Base-by-base conservation (phyloP, 2,888 invertebrate species). In the Deilephila porcellus region DNA sequence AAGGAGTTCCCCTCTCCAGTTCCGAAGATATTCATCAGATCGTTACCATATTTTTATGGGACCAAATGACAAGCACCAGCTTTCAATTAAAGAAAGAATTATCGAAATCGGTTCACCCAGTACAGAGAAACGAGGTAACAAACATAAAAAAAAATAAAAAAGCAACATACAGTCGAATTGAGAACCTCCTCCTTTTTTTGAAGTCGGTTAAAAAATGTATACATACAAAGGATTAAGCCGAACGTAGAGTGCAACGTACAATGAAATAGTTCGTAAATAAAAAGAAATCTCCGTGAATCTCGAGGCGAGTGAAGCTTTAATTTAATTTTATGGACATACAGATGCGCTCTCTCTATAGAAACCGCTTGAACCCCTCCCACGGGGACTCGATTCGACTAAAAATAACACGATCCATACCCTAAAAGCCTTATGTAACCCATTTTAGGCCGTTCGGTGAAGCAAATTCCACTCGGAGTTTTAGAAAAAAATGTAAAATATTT, bases 311-410 rank as follows among this genome's bases (percentile, higher is more conserved):
- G 17, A 52, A 67, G 52, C 52, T 67, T 67, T 25, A 20, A 67
- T 67, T 67, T 17, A 20, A 52, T 67, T 67, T 67, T 67, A 67
- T 67, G 52, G 25, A 67, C n/a, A 37, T 64, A 37, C 67, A 20
- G 52, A 67, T 52, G 67, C 25, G 67, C 25, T 67, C 67, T 45
- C 52, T 67, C 52, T 45, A 67, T 67, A 45, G 67, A 25, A 67
- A 67, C 17, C 67, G 52, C 67, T 52, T 25, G 67, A 17, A 52
- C 45, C 52, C 67, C 25, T 52, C 52, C 67, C 52, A 17, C 25
- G 67, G 45, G 67, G 67, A 67, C 67, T 67, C 67, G 45, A 64
- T 64, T 64, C 45, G 20, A 67, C 67, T 67, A 67, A 67, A 67
- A 67, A 67, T 67, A 67, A 67, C 67, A 45, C 52, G 67, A 67